Percentiles rank a stretch among this genome's conserved stretches.
phyloP scores from a whole-genome alignment of 2,113 vertebrate species.

The Vidua macroura region DNA sequence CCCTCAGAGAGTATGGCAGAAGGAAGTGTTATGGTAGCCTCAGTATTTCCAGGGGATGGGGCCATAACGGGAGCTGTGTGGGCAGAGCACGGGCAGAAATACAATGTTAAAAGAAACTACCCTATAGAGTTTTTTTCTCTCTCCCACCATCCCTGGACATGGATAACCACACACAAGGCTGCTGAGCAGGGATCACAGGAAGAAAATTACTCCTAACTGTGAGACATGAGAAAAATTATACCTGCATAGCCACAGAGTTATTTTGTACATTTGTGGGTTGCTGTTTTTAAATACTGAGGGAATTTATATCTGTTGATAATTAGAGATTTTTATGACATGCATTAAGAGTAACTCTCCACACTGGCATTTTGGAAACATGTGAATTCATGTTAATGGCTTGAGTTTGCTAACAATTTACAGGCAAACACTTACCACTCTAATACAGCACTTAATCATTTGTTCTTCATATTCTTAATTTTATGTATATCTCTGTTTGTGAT shows the following conservation, averaged over 20 bases:
- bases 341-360: neutral
- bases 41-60: neutral
- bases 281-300: neutral
- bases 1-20: neutral
- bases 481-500: neutral
- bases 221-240: neutral
- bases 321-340: constrained; percentile 13
- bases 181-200: neutral
- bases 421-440: neutral
- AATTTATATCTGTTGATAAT: constrained; percentile 19
- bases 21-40: neutral
- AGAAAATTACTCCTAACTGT: neutral
- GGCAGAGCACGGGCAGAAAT: rapidly evolving
- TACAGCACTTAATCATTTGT: neutral
- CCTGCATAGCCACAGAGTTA: neutral
- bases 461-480: constrained; percentile 15
- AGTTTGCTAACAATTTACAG: constrained; percentile 27
- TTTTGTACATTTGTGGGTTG: neutral
- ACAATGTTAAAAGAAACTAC: neutral
- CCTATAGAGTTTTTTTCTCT: neutral
- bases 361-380: neutral
- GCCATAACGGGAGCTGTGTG: rapidly evolving
- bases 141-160: neutral
- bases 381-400: neutral
- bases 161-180: neutral